Evolutionary conservation across 1,140 invertebrate genomes (phyloP).

Genomic region (Conus ventricosus): DNA sequence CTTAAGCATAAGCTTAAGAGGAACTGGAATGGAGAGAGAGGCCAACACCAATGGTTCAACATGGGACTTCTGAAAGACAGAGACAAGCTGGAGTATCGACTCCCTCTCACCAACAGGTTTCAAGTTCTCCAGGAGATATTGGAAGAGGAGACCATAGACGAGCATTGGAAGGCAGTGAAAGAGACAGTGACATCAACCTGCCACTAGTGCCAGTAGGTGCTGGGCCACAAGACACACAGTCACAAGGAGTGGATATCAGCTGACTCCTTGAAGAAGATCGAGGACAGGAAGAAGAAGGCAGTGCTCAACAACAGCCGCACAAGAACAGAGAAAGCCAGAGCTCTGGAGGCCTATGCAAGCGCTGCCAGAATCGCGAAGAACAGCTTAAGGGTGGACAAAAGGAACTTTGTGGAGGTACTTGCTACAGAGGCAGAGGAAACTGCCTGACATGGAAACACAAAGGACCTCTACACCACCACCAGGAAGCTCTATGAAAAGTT

Average conservation of each 20-base stretch:
- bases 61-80: too few species aligned
- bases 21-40: too few species aligned
- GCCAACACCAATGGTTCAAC: too few species aligned
- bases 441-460: too few species aligned
- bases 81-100: too few species aligned
- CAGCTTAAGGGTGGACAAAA: too few species aligned
- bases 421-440: neutral
- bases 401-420: neutral
- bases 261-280: neutral
- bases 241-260: slow-evolving; percentile 15
- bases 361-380: neutral
- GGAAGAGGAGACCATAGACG: slow-evolving; percentile 3
- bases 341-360: neutral
- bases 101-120: neutral
- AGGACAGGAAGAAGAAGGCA: neutral
- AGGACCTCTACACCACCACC: too few species aligned
- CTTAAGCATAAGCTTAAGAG: too few species aligned
- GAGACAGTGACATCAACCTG: slow-evolving; percentile 5
- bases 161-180: neutral
- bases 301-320: neutral
- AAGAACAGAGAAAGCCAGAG: slow-evolving; percentile 2
- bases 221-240: neutral
- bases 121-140: neutral
- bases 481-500: too few species aligned
- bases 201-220: neutral